Conservation (phyloP, 2,888 invertebrate genomes). For the Morpho deidamia region DNA sequence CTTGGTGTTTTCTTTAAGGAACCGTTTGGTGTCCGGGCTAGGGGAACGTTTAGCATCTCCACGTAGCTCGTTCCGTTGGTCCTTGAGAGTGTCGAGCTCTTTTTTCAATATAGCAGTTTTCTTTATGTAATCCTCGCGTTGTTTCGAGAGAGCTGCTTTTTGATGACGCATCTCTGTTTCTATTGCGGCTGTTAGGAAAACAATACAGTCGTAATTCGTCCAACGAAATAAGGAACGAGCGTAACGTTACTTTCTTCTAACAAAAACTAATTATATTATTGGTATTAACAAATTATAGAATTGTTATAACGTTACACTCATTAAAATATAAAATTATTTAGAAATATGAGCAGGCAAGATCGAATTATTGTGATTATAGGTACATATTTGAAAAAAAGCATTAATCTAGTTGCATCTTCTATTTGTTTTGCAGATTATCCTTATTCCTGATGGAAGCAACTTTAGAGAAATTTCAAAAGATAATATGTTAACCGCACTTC, state of each 20-base stretch:
- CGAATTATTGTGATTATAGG: background rate
- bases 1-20: constrained; percentile 89
- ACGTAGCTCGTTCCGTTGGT: constrained; percentile 87
- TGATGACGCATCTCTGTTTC: constrained; percentile 90
- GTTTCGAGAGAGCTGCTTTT: constrained; percentile 87
- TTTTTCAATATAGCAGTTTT: constrained; percentile 85
- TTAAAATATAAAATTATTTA: background rate
- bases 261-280: background rate
- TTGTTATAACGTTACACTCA: background rate
- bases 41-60: constrained; percentile 83
- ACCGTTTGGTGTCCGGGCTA: constrained; percentile 87
- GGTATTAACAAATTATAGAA: no score
- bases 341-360: background rate
- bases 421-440: no score
- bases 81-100: constrained; percentile 87
- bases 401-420: no score
- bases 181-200: constrained; percentile 77
- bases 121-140: constrained; percentile 89
- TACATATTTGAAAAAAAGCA: no score
- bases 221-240: constrained; percentile 21
- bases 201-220: constrained; percentile 8
- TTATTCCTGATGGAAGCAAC: no score
- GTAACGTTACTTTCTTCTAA: constrained; percentile 23
- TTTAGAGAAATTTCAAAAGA: no score
- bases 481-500: no score